Evolutionary conservation across 2,888 invertebrate species (phyloP), one percentile per base, ranked within the genome.

Genomic region (Melipona beecheii): DNA sequence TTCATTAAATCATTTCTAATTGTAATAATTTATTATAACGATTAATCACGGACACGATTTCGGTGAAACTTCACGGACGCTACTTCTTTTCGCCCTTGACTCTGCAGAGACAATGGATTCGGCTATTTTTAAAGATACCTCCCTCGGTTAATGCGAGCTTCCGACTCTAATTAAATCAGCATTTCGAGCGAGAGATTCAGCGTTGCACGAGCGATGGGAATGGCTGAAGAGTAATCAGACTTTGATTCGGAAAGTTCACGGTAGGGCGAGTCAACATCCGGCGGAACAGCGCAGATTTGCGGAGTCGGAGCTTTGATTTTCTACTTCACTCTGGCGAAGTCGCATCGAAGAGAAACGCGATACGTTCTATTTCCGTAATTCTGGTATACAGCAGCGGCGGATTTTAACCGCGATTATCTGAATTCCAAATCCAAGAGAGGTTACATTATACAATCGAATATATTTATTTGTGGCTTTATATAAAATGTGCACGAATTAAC

Each of bases 221-320:
- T 15, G 36, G 74, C 24, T 6, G 74, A 52, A 36, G 64, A 64
- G 74, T 52, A 74, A 74, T 74, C 74, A 65, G 54, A 13, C 24
- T n/a, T 64, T 58, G 24, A 74, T 65, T 65, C 24, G 52, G 43
- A 31, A 54, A 52, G 64, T 65, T 64, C 74, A 54, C 64, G 74
- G 11, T 31, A 50, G 62, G 3, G 0, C 5, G 64, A 13, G 19
- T 13, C 64, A 54, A 36, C 52, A 36, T 54, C 64, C 52, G 36
- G 54, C 13, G 11, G 43, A 72, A 49, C 27, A 21, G 11, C 49
- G 56, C 4, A 19, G 43, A 71, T 43, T 13, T n/a, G 43, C n/a
- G 11, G 24, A 24, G 58, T 50, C 62, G 19, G 17, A n/a, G 13
- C 21, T 62, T 31, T 73, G n/a, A 60, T 60, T 60, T 56, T 27